Base-by-base conservation (phyloP, 2,113 vertebrate genomes). In the Takifugu bimaculatus region DNA sequence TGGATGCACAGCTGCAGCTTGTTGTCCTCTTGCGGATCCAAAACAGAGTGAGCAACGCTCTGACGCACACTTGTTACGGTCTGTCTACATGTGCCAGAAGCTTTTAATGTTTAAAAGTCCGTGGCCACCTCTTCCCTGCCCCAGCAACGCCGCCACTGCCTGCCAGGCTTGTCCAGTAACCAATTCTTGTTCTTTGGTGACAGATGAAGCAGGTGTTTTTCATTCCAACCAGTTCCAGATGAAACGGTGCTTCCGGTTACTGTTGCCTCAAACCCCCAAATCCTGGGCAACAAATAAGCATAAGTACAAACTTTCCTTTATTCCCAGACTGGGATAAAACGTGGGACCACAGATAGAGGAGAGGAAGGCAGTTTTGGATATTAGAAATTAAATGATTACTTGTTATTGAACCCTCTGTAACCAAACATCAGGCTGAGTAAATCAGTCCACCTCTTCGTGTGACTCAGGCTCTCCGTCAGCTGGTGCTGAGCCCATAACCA, bases 391-490 rank as follows among this genome's bases (percentile, higher is more conserved):
- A 47, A 27, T 53, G 57, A 61, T 67, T 14, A 48, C 45, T 44
- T 47, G 35, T 53, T 60, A 72, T 60, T 54, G 53, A 60, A 51
- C 15, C 25, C 50, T 28, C 26, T 6, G 49, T 26, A 32, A 66
- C 65, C 49, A 52, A 53, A 57, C 65, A 61, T 57, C 5, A 53
- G 28, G 27, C 52, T 6, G 20, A 54, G 26, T 32, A 48, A 50
- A 53, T 44, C 28, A n/a, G 26, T 54, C 56, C 52, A 56, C 2
- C n/a, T 72, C 49, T 32, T 45, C 42, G 43, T 25, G 47, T 80
- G 77, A 80, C 67, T 85, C 67, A 68, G 71, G n/a, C 56, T 52
- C 71, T 76, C 79, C 63, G 28, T 74, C 65, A 74, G 67, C 74
- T 62, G 15, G 65, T 75, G 81, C 83, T 78, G 75, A 82, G 13